A percentile compares a stretch with the other conserved stretches of the same genome.
These are phyloP conservation scores for Baryphthengus martii DNA, from an alignment of 2,113 vertebrate species.

Conservation along the genomic window DNA sequence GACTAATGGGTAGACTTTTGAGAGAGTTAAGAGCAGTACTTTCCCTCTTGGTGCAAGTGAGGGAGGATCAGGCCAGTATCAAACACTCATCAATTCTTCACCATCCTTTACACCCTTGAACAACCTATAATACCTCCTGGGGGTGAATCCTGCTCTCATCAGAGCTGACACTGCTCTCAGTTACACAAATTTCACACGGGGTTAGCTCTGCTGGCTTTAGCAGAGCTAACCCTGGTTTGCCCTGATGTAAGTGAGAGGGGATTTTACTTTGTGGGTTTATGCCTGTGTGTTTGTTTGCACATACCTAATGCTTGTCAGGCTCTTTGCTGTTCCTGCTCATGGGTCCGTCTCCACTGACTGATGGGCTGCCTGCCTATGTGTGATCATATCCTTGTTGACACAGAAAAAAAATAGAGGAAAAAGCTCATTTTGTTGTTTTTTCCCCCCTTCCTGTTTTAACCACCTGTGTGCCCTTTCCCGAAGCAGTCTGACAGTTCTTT, in stretches of 20 bases:
- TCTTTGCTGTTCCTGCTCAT: background rate
- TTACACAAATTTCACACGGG: background rate
- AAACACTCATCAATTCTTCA: background rate
- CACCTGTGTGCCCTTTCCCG: background rate
- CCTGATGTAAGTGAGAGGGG: background rate
- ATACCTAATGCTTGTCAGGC: background rate
- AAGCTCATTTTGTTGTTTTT: background rate
- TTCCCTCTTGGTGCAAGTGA: rapidly evolving
- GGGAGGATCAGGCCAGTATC: background rate
- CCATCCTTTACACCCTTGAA: background rate
- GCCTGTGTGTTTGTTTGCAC: background rate
- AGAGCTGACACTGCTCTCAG: background rate
- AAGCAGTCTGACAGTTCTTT: background rate
- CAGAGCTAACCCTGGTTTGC: background rate
- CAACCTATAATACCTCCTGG: background rate
- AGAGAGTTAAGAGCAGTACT: background rate
- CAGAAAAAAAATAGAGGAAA: background rate
- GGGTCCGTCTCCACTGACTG: background rate
- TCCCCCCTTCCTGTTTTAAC: background rate
- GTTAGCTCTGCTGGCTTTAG: background rate
- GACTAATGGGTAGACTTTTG: background rate
- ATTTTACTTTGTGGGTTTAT: background rate
- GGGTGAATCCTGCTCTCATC: background rate
- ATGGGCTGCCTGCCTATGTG: background rate
- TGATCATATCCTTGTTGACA: background rate